These are phyloP conservation scores for Luehdorfia chinensis DNA, from an alignment of 1,140 invertebrate species.

Conservation along the genomic window DNA sequence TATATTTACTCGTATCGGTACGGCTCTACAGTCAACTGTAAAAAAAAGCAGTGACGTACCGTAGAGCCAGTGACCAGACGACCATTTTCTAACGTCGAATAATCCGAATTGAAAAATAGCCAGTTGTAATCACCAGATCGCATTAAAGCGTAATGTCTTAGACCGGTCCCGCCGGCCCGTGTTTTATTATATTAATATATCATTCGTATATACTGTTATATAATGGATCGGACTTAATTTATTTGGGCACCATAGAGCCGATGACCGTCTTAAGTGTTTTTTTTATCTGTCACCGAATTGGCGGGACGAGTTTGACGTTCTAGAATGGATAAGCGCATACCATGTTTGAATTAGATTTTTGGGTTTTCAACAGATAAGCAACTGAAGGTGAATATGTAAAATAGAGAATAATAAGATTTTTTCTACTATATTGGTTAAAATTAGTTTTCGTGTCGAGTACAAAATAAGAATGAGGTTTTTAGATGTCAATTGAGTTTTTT, in stretches of 20 bases:
- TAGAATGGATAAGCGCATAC: conserved; percentile 21
- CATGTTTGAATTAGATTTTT: conserved; percentile 19
- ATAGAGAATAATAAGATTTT: conserved; percentile 7
- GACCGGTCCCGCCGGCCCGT: conserved; percentile 41
- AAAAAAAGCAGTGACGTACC: conserved; percentile 35
- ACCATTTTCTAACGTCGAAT: conserved; percentile 26
- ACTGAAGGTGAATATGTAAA: not conserved
- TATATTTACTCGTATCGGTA: not conserved
- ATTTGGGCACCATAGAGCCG: conserved; percentile 50
- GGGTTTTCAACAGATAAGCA: conserved; percentile 8
- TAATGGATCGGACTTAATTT: conserved; percentile 61
- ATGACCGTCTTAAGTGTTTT: conserved; percentile 55
- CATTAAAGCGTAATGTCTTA: conserved; percentile 49
- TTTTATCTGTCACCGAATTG: conserved; percentile 50
- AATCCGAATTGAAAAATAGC: conserved; percentile 48
- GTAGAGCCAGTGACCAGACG: conserved; percentile 20
- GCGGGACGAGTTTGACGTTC: conserved; percentile 26
- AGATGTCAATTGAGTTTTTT: too few species aligned
- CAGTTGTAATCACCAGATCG: conserved; percentile 49
- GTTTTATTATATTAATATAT: conserved; percentile 58
- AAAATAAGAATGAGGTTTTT: too few species aligned
- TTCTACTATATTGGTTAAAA: too few species aligned
- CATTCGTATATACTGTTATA: conserved; percentile 54
- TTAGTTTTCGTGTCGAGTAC: too few species aligned
- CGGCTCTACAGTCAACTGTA: too few species aligned